Evolutionary conservation across 2,113 vertebrate genomes (phyloP), one percentile per base, ranked within the genome.

Genomic region (Indicator indicator): DNA sequence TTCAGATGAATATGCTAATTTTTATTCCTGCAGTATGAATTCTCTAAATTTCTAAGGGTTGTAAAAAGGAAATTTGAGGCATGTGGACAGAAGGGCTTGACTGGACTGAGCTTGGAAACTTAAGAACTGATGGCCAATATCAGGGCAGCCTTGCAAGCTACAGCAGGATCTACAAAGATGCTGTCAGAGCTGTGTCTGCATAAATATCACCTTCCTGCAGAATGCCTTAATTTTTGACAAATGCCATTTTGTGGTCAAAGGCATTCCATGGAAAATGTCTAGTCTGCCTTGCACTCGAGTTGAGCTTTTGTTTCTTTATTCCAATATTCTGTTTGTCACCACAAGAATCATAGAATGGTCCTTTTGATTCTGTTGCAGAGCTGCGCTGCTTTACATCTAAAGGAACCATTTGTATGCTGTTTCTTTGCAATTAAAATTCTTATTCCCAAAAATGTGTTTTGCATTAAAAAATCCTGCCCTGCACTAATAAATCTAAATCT

Each of bases 351-450:
- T 14, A 23, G 59, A 62, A 36, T 62, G n/a, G 14, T 70, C 50
- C 79, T 85, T 79, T 83, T 94, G 54, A 68, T 89, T 94, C 64
- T 60, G 38, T 52, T 40, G 27, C 26, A 71, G 89, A 94, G 32
- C 82, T 76, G 81, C 28, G 92, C 95, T 94, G 93, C 59, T 95
- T 94, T 92, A 87, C 80, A 80, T 94, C 84, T 76, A 27, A 93
- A 69, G 32, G 72, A 91, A 19, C 30, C 27, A 52, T 86, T 92
- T 77, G 4, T 71, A 3, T 71, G 38, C 52, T 79, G 60, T 89
- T 92, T 59, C 75, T 89, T 85, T 83, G 81, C 91, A 89, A 95
- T 94, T 94, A 92, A 94, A 91, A 89, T 92, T 80, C 64, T 80
- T 86, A 86, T 67, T 52, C 12, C 50, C 46, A 8, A 85, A 89